Conservation (phyloP, 2,113 vertebrate species). For the Atlantisia rogersi region DNA sequence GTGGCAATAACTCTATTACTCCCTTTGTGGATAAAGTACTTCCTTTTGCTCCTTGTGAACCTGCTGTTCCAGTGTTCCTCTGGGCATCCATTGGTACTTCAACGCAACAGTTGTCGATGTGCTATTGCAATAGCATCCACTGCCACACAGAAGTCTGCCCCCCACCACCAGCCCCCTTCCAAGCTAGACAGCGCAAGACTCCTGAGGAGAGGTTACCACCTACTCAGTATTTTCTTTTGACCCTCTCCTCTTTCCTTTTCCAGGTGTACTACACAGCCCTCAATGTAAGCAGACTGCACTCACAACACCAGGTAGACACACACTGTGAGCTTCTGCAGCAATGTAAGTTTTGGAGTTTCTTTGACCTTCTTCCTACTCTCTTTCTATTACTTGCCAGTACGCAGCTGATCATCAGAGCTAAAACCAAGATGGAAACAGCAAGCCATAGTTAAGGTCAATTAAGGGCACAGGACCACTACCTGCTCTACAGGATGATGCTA, state of each 20-base stretch:
- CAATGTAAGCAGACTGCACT: background rate
- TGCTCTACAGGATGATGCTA: background rate
- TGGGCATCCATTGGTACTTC: background rate
- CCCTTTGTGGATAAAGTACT: background rate
- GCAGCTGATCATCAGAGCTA: background rate
- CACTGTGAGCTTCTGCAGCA: background rate
- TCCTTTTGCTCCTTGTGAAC: background rate
- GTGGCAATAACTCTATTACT: background rate
- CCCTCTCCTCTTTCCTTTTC: background rate
- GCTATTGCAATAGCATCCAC: background rate
- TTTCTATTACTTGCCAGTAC: background rate
- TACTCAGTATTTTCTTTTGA: background rate
- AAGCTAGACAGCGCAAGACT: background rate
- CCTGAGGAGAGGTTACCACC: background rate
- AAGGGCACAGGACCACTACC: background rate
- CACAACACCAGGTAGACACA: background rate
- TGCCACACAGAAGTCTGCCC: background rate
- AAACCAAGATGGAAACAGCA: background rate
- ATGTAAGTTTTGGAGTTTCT: background rate
- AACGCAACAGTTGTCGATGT: fast-evolving
- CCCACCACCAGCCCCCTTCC: background rate
- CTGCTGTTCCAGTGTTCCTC: background rate
- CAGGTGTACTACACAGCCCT: background rate
- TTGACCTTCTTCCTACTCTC: background rate
- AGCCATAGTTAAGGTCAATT: background rate